Conservation (phyloP, 2,113 vertebrate species). For the Ptilorrhoa leucosticta region DNA sequence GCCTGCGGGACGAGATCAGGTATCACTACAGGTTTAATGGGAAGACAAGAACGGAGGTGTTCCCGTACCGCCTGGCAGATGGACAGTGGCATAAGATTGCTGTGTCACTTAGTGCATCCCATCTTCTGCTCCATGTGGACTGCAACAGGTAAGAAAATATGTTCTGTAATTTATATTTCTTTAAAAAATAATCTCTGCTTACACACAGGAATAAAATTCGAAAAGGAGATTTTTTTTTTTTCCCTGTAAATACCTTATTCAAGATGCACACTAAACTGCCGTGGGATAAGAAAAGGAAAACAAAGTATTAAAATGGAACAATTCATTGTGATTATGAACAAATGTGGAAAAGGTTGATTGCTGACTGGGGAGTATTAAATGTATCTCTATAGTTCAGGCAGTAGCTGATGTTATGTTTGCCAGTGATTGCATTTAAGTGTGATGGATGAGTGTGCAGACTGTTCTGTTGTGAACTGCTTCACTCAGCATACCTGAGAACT, state of each 20-base stretch:
- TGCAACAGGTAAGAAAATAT: constrained; percentile 84
- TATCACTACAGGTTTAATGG: constrained; percentile 88
- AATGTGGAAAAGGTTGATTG: constrained; percentile 67
- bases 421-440: constrained; percentile 59
- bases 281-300: constrained; percentile 47
- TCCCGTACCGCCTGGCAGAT: constrained; percentile 91
- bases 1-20: constrained; percentile 88
- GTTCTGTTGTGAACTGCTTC: constrained; percentile 9
- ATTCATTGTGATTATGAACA: constrained; percentile 59
- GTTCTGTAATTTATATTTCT: not conserved
- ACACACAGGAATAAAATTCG: not conserved
- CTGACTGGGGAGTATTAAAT: constrained; percentile 65
- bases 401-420: constrained; percentile 29
- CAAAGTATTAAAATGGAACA: constrained; percentile 55
- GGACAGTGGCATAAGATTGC: constrained; percentile 92
- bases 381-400: not conserved
- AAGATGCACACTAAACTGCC: not conserved
- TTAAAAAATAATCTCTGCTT: not conserved
- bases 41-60: constrained; percentile 85
- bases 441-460: constrained; percentile 45
- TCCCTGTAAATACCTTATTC: not conserved
- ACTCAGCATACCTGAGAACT: not conserved
- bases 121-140: constrained; percentile 88
- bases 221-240: not conserved
- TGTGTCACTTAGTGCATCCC: constrained; percentile 85